These are phyloP conservation scores for Phytoseiulus persimilis DNA, from an alignment of 2,888 invertebrate genomes.

Conservation along the genomic window DNA sequence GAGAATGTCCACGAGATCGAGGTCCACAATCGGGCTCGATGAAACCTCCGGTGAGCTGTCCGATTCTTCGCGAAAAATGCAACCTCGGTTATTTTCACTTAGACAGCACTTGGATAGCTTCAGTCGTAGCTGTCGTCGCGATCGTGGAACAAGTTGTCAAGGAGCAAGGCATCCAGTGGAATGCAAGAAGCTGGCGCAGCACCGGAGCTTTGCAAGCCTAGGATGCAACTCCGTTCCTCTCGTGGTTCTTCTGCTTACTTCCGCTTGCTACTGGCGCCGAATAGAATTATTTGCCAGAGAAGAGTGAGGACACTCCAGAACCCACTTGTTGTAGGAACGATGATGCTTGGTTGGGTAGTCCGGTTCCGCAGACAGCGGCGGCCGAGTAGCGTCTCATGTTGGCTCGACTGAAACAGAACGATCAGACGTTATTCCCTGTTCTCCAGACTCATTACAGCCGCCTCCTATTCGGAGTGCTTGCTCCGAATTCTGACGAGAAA, in stretches of 20 bases:
- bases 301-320: constrained; percentile 62
- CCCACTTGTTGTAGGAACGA: constrained; percentile 77
- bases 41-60: too few relatives aligned
- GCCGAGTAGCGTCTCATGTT: constrained; percentile 45
- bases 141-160: too few relatives aligned
- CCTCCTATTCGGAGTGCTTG: constrained; percentile 43
- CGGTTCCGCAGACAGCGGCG: constrained; percentile 42
- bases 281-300: constrained; percentile 20
- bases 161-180: neutral
- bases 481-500: too few relatives aligned
- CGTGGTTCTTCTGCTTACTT: neutral
- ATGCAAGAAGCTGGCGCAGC: neutral
- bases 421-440: constrained; percentile 41
- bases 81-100: too few relatives aligned
- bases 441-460: too few relatives aligned
- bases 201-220: neutral
- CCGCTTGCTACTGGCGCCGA: neutral
- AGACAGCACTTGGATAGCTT: too few relatives aligned
- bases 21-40: neutral
- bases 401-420: constrained; percentile 44
- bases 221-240: neutral
- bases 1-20: neutral
- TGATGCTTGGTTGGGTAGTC: constrained; percentile 42
- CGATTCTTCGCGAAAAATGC: too few relatives aligned
- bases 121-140: too few relatives aligned